These are phyloP conservation scores for Ctena decussata DNA, from an alignment of 2,888 invertebrate species.

Conservation along the genomic window DNA sequence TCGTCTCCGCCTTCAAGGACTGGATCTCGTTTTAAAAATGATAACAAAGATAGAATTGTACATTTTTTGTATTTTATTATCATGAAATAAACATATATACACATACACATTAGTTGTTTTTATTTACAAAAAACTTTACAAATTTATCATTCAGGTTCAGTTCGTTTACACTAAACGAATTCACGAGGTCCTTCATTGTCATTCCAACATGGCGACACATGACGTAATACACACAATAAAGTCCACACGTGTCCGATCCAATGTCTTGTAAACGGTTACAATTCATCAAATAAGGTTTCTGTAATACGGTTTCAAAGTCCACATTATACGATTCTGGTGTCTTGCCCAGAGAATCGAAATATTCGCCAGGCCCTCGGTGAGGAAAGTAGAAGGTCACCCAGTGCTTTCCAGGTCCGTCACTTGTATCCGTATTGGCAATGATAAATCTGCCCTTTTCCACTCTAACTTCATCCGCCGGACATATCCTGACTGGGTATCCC, in stretches of 20 bases:
- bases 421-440: slow-evolving; percentile 4
- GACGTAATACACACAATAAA: too few relatives aligned
- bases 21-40: background rate
- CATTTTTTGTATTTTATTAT: background rate
- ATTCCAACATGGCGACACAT: too few relatives aligned
- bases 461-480: slow-evolving; percentile 19
- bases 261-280: slow-evolving; percentile 14
- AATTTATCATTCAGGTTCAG: too few relatives aligned
- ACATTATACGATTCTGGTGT: too few relatives aligned
- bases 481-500: background rate
- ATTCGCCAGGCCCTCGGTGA: slow-evolving; percentile 31
- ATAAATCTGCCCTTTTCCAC: background rate
- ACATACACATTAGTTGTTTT: slow-evolving; percentile 1
- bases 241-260: slow-evolving; percentile 21
- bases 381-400: slow-evolving; percentile 36
- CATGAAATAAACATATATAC: slow-evolving; percentile 16
- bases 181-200: slow-evolving; percentile 3
- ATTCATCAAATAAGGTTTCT: too few relatives aligned
- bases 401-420: slow-evolving; percentile 15
- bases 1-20: background rate
- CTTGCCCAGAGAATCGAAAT: slow-evolving; percentile 46
- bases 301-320: too few relatives aligned
- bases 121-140: slow-evolving; percentile 5
- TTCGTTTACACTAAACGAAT: background rate
- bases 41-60: background rate